Evolutionary conservation across 2,113 vertebrate genomes (phyloP).

Genomic region (Scatophagus argus): DNA sequence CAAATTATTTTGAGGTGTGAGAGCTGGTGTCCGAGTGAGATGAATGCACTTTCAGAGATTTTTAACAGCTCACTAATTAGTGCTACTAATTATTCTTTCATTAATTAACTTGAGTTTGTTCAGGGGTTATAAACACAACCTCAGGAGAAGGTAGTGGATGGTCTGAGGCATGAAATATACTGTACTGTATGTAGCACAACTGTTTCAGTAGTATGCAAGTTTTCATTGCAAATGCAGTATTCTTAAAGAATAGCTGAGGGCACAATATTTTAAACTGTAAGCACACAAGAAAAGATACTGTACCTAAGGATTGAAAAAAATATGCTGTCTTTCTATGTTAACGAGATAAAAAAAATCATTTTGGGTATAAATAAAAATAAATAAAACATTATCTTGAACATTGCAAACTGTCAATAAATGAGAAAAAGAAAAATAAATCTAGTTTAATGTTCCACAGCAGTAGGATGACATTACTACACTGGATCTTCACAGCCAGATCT

Average conservation of each 20-base stretch:
- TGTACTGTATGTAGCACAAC: neutral
- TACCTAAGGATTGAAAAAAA: constrained; percentile 3
- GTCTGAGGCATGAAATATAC: constrained; percentile 39
- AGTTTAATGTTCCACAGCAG: neutral
- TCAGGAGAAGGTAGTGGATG: constrained; percentile 21
- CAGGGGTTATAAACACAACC: constrained; percentile 45
- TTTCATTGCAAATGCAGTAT: constrained; percentile 24
- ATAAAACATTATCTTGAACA: neutral
- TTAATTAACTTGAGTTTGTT: constrained; percentile 60
- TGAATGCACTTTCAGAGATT: constrained; percentile 52
- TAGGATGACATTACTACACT: neutral
- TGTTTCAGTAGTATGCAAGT: neutral
- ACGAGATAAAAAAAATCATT: neutral
- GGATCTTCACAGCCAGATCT: constrained; percentile 16
- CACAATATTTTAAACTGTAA: neutral
- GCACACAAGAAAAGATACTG: neutral
- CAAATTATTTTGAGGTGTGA: constrained; percentile 69
- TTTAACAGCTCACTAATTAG: constrained; percentile 65
- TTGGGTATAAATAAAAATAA: neutral
- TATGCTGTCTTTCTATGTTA: neutral
- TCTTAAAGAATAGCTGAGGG: neutral
- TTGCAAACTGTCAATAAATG: neutral
- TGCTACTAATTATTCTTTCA: constrained; percentile 54
- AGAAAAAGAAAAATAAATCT: neutral
- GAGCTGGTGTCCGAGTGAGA: constrained; percentile 48